Evolutionary conservation across 2,113 vertebrate species (phyloP), one percentile per base, ranked within the genome.

Genomic region (Ginglymostoma cirratum): DNA sequence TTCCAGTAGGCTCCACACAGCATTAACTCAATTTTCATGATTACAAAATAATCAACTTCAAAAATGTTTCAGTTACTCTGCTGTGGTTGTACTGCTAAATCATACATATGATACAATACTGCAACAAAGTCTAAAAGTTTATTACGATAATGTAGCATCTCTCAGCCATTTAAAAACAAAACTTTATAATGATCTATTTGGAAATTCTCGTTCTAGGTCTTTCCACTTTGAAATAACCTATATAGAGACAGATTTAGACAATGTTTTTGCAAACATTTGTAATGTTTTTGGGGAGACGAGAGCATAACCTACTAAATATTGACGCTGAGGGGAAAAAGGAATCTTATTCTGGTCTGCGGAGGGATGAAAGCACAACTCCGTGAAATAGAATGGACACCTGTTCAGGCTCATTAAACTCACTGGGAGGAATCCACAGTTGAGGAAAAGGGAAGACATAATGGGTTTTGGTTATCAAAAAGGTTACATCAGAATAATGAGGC

Each of bases 21-120:
- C 6, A 93, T 93, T 93, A 93, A 92, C 89, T 66, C 55, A 94
- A 34, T 67, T 94, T 94, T 34, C 90, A 66, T 42, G 30, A 67
- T 67, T 42, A 61, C 52, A 90, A 90, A 38, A 23, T 52, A 90
- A 61, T 52, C 27, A 65, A 61, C 42, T 83, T 38, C 38, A 12
- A 89, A 83, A 27, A 24, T 12, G 45, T 48, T 87, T 89, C 19
- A 86, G 21, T 89, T 55, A 89, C 10, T 24, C 52, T 89, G 48
- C 15, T 8, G 24, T 30, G 0, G 27, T 55, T 14, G 52, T 4
- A 45, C 38, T 83, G 15, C 38, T 83, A 83, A 42, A 38, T 17
- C 72, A 15, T 52, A 55, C 3, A 61, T 61, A 17, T 61, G 52
- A 55, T 10, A 4, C 52, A 90, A 90, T 90, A 90, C 45, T 87